phyloP scores from a whole-genome alignment of 64 coral and sea anemone genomes.

The Montipora foliosa region DNA sequence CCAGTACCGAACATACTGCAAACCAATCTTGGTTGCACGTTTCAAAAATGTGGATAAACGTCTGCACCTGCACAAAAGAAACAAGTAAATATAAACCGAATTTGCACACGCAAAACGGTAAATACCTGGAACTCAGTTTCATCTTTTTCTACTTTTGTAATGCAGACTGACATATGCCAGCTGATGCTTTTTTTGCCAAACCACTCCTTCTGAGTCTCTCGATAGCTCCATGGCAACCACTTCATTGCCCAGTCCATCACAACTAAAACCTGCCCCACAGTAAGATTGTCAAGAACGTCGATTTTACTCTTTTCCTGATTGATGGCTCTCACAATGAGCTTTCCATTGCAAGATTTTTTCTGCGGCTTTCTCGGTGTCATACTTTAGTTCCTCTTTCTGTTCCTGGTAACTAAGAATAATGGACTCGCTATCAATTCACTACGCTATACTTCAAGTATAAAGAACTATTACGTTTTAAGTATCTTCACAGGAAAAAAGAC shows the following conservation, averaged over 20 bases:
- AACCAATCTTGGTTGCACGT: conserved; percentile 52
- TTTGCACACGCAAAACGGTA: no score
- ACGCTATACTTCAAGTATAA: no score
- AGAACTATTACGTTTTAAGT: no score
- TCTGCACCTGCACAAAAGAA: conserved; percentile 5
- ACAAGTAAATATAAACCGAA: neutral
- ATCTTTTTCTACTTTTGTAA: conserved; percentile 36
- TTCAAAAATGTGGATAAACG: conserved; percentile 28
- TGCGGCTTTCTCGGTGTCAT: conserved; percentile 50
- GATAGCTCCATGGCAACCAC: no score
- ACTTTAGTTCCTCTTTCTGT: conserved; percentile 40
- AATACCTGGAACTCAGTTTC: conserved; percentile 51
- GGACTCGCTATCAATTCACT: no score
- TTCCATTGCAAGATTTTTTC: neutral
- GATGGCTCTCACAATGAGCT: no score
- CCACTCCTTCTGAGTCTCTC: conserved; percentile 64
- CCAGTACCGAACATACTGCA: neutral
- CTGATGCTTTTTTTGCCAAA: conserved; percentile 61
- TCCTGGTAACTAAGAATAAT: conserved; percentile 24
- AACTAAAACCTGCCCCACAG: no score
- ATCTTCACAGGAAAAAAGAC: no score
- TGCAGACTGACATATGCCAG: conserved; percentile 61
- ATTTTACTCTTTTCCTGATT: no score
- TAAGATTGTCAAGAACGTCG: no score
- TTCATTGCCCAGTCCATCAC: no score